Evolutionary conservation across 2,888 invertebrate genomes (phyloP).

Genomic region (Chrysotoxum bicinctum): DNA sequence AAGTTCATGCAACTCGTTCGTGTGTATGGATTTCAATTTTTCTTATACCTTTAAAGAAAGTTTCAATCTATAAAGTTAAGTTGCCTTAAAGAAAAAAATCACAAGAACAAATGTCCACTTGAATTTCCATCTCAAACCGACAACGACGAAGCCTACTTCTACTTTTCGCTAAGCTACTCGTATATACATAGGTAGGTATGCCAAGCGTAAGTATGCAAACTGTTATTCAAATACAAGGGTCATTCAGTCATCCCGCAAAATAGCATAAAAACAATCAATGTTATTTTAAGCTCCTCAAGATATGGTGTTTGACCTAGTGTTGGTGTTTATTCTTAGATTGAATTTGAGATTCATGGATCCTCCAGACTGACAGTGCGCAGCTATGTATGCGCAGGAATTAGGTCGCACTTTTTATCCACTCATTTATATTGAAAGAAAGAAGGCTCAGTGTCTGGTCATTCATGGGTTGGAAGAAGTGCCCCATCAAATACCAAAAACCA

Average conservation of each 20-base stretch:
- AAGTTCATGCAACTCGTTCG: not conserved
- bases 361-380: slow-evolving; percentile 56
- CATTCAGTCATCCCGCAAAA: slow-evolving; percentile 50
- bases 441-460: not conserved
- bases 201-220: slow-evolving; percentile 27
- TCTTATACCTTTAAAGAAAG: not conserved
- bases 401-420: slow-evolving; percentile 47
- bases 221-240: slow-evolving; percentile 60
- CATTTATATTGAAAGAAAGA: slow-evolving; percentile 1
- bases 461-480: not conserved
- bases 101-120: slow-evolving; percentile 1
- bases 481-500: slow-evolving; percentile 28
- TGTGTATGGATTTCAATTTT: not conserved
- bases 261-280: slow-evolving; percentile 41
- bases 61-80: not conserved
- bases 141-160: slow-evolving; percentile 10
- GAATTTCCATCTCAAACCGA: slow-evolving; percentile 1
- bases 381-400: slow-evolving; percentile 50
- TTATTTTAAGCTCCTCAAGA: slow-evolving; percentile 42
- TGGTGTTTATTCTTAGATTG: slow-evolving; percentile 59
- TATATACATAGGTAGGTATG: not conserved
- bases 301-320: slow-evolving; percentile 61
- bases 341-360: slow-evolving; percentile 64
- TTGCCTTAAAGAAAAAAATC: not conserved
- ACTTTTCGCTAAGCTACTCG: not conserved